A percentile compares a stretch with the other conserved stretches of the same genome.
These are phyloP conservation scores for Fragum fragum DNA, from an alignment of 2,888 invertebrate species.

Conservation along the genomic window DNA sequence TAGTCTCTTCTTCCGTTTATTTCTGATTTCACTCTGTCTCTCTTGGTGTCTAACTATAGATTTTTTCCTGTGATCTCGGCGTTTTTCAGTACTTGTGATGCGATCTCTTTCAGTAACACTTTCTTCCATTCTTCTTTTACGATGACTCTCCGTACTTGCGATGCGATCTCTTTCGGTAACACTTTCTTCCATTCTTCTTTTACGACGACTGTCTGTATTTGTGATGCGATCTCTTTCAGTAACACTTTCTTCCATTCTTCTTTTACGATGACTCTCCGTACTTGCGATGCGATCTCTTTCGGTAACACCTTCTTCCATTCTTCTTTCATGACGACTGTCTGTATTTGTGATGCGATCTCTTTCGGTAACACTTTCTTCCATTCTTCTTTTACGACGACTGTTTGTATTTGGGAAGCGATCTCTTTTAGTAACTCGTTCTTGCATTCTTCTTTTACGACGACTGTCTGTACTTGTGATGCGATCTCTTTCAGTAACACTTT, in stretches of 20 bases:
- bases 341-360: slow-evolving; percentile 7
- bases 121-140: not conserved
- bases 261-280: not conserved
- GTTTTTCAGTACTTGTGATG: slow-evolving; percentile 8
- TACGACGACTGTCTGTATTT: slow-evolving; percentile 18
- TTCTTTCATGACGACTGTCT: slow-evolving; percentile 2
- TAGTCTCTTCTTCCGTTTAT: slow-evolving; percentile 13
- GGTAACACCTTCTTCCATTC: not conserved
- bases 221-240: slow-evolving; percentile 12
- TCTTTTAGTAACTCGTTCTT: not conserved
- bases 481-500: not conserved
- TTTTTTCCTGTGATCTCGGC: slow-evolving; percentile 15
- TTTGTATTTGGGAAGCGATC: slow-evolving; percentile 10
- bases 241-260: not conserved
- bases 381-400: slow-evolving; percentile 21
- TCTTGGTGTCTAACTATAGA: slow-evolving; percentile 17
- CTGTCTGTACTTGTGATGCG: slow-evolving; percentile 11
- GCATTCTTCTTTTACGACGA: slow-evolving; percentile 12
- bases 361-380: slow-evolving; percentile 4
- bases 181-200: slow-evolving; percentile 15
- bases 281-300: slow-evolving; percentile 2
- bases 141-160: slow-evolving; percentile 6
- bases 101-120: not conserved
- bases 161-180: slow-evolving; percentile 8
- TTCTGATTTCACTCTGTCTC: slow-evolving; percentile 11